phyloP scores from a whole-genome alignment of 2,113 vertebrate species.

The Megaptera novaeangliae region DNA sequence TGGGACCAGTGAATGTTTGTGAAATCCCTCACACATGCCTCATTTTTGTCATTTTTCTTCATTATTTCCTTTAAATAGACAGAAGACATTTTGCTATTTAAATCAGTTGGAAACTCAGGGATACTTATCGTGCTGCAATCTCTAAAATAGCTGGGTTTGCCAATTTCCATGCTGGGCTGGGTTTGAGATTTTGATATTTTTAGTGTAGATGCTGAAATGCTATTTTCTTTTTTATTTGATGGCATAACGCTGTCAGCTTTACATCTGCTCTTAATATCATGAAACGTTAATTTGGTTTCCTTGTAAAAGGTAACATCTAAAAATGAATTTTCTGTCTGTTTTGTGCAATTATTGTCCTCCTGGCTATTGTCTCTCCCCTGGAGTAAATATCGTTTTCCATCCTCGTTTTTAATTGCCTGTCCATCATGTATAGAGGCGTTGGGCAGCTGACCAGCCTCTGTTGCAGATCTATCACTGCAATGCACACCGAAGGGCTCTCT shows the following conservation, averaged over 20 bases:
- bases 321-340: background rate
- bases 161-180: background rate
- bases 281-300: background rate
- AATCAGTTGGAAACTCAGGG: slow-evolving; percentile 45
- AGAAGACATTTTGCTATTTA: slow-evolving; percentile 32
- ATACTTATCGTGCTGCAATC: background rate
- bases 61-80: slow-evolving; percentile 30
- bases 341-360: background rate
- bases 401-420: accelerated
- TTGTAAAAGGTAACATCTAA: background rate
- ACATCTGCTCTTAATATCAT: background rate
- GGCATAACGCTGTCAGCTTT: background rate
- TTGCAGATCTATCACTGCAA: accelerated
- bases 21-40: slow-evolving; percentile 41
- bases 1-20: background rate
- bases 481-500: accelerated
- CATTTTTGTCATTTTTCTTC: slow-evolving; percentile 41
- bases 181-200: background rate
- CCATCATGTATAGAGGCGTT: accelerated
- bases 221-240: background rate
- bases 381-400: accelerated
- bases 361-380: background rate
- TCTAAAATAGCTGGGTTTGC: slow-evolving; percentile 31
- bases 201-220: background rate
- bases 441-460: background rate